A percentile compares a stretch with the other conserved stretches of the same genome.
phyloP scores from a whole-genome alignment of 2,888 invertebrate genomes.

The Silvanus unidentatus region DNA sequence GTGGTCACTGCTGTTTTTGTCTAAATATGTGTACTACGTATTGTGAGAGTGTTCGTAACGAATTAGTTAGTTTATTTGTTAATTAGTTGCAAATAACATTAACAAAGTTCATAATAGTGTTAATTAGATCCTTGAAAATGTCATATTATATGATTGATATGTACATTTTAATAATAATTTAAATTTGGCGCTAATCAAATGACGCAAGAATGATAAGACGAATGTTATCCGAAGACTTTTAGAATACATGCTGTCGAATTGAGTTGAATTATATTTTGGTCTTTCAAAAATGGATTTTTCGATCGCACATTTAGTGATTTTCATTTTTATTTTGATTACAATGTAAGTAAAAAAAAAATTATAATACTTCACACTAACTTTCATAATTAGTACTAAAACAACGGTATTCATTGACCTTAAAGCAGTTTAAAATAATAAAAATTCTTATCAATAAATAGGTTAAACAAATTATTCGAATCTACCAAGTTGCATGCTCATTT shows the following conservation, averaged over 20 bases:
- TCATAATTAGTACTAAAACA: background rate
- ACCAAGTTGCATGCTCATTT: background rate
- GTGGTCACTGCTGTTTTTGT: too few species aligned
- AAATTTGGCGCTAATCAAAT: conserved; percentile 36
- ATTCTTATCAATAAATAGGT: conserved; percentile 3
- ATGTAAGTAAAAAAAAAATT: conserved; percentile 21
- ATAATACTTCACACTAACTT: too few species aligned
- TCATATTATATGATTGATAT: too few species aligned
- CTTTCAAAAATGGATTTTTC: conserved; percentile 26
- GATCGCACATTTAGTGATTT: conserved; percentile 23
- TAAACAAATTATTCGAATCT: conserved; percentile 1
- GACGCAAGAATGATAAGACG: conserved; percentile 36
- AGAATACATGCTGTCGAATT: conserved; percentile 30
- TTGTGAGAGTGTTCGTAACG: too few species aligned
- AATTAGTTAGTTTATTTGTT: too few species aligned
- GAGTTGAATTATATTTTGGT: conserved; percentile 18
- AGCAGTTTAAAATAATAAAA: background rate
- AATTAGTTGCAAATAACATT: too few species aligned
- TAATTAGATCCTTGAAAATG: too few species aligned
- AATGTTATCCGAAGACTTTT: conserved; percentile 32
- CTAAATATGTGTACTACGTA: too few species aligned
- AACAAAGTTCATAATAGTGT: too few species aligned
- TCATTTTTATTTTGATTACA: conserved; percentile 17
- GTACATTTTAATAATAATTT: conserved; percentile 13
- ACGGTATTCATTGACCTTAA: conserved; percentile 3